Evolutionary conservation across 2,113 vertebrate species (phyloP).

Genomic region (Saguinus imperator): DNA sequence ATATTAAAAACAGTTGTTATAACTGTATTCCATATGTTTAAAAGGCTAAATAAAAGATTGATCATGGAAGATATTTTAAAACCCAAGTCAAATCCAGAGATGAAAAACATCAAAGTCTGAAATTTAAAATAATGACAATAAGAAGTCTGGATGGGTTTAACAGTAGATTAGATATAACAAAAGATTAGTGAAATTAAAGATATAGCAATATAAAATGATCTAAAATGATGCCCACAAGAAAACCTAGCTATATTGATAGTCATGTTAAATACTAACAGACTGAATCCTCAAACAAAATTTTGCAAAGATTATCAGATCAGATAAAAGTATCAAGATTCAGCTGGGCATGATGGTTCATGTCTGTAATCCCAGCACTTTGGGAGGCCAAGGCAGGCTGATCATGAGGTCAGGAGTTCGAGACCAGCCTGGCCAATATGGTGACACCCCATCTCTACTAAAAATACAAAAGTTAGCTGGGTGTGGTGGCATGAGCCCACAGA

Average conservation of each 20-base stretch:
- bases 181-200: neutral
- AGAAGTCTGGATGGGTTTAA: neutral
- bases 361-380: too few relatives aligned
- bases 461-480: too few relatives aligned
- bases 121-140: neutral
- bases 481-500: too few relatives aligned
- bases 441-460: too few relatives aligned
- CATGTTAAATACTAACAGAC: neutral
- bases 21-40: neutral
- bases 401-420: too few relatives aligned
- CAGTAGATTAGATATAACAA: neutral
- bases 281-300: neutral
- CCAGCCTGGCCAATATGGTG: too few relatives aligned
- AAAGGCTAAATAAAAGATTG: neutral
- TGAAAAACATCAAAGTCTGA: neutral
- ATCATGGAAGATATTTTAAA: neutral
- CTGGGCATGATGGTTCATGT: too few relatives aligned
- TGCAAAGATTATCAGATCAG: neutral
- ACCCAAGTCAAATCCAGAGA: neutral
- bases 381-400: too few relatives aligned
- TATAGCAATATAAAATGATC: neutral
- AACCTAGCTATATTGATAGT: neutral
- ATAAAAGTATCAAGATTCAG: slow-evolving; percentile 1
- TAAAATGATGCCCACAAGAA: slow-evolving; percentile 10
- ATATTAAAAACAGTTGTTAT: neutral